Conservation (phyloP, 2,888 invertebrate species). For the Antheraea assamensis region DNA sequence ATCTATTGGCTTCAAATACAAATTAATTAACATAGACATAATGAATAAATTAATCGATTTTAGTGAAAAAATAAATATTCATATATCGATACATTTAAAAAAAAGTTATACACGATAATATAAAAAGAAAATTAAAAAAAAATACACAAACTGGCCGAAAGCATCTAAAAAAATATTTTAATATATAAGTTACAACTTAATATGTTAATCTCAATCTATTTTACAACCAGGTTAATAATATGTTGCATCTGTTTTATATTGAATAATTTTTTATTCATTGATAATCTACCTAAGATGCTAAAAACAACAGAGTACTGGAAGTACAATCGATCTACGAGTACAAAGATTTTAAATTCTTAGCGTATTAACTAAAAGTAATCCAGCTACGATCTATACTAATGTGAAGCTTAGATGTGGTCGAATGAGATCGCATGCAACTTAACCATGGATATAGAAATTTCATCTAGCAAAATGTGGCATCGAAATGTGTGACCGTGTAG, state of each 20-base stretch:
- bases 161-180: not conserved
- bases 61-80: not conserved
- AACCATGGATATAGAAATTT: not conserved
- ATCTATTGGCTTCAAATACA: not conserved
- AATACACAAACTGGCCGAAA: not conserved
- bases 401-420: not conserved
- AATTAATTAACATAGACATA: not conserved
- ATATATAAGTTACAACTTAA: too few species aligned
- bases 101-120: not conserved
- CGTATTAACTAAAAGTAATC: not conserved
- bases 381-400: conserved; percentile 5
- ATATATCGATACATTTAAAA: not conserved
- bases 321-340: not conserved
- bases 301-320: not conserved
- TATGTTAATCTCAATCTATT: not conserved
- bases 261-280: not conserved
- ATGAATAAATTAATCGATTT: not conserved
- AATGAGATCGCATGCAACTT: conserved; percentile 3
- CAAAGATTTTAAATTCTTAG: not conserved
- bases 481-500: conserved; percentile 74
- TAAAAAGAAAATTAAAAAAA: not conserved
- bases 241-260: not conserved
- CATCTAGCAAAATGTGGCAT: conserved; percentile 38
- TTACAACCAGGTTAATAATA: not conserved
- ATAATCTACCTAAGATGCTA: not conserved